Base-by-base conservation (phyloP, 2,888 invertebrate genomes). In the Xestia rhomboidea region DNA sequence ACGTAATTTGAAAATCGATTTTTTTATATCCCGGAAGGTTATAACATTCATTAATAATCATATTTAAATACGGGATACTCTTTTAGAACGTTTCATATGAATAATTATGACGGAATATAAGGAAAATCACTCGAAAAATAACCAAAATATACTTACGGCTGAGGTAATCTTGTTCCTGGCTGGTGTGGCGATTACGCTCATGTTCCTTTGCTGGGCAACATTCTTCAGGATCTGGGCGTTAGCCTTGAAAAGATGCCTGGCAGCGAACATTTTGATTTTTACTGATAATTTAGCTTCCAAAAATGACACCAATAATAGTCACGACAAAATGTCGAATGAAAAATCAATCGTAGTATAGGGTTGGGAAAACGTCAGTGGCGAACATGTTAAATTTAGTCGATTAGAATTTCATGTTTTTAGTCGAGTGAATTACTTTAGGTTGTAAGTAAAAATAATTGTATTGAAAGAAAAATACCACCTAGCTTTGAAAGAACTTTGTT, bases 141-240 rank as follows among this genome's bases (percentile, higher is more conserved):
- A 30, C 18, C 6, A 57, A 51, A 77, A 77, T 73, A 71, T 82
- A 93, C 96, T 91, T 90, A 96, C 96, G n/a, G 87, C 95, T 73
- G 79, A 93, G 6, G 95, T 91, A 67, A 95, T 88, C 88, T 94
- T 95, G 57, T 91, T 92, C 70, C 94, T 93, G 0, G 95, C 90
- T 0, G 96, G 95, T 11, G 92, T 89, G 30, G 92, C 83, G 70
- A 94, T 88, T 0, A 89, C 95, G 76, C 93, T 95, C 95, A 96
- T 96, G 83, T 93, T 94, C 60, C 96, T 94, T 67, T 93, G 92
- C 76, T 94, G 95, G 10, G 92, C 90, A 3, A 92, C 94, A 93
- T 93, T 95, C 80, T 93, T 95, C 67, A 93, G 81, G 74, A 95
- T 81, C 73, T 93, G 93, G 57, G 91, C 89, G 85, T 93, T 93